Evolutionary conservation across 2,797 vertebrate genomes (phyloP).

Genomic region (Heteromormyrus szaboi): DNA sequence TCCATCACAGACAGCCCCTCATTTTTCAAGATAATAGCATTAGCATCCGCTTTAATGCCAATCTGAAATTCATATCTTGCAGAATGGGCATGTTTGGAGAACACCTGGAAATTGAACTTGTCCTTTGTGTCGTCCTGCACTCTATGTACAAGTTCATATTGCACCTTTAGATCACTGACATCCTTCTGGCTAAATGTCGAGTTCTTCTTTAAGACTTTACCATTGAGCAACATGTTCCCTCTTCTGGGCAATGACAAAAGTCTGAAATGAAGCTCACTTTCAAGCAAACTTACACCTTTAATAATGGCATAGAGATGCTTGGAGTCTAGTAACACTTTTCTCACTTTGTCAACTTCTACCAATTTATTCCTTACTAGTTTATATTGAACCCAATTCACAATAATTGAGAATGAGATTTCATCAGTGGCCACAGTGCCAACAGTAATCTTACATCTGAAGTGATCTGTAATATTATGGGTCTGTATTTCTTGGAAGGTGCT

Average conservation of each 20-base stretch:
- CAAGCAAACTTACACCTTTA: constrained; percentile 53
- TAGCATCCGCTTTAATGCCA: constrained; percentile 71
- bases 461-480: constrained; percentile 60
- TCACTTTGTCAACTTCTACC: constrained; percentile 66
- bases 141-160: constrained; percentile 67
- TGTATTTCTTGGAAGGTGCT: constrained; percentile 72
- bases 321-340: constrained; percentile 63
- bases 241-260: constrained; percentile 69
- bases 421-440: constrained; percentile 63
- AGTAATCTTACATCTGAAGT: constrained; percentile 77
- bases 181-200: constrained; percentile 77
- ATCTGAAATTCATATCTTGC: constrained; percentile 68
- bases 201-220: constrained; percentile 60
- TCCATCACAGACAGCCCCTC: constrained; percentile 72
- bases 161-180: constrained; percentile 62
- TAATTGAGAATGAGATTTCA: constrained; percentile 69
- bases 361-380: constrained; percentile 63
- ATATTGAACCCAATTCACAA: constrained; percentile 73
- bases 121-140: constrained; percentile 64
- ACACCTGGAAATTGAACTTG: constrained; percentile 72
- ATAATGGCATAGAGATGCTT: constrained; percentile 62
- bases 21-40: constrained; percentile 69
- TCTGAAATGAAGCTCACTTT: constrained; percentile 69
- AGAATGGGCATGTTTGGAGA: constrained; percentile 73
- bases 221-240: constrained; percentile 69